Conservation (phyloP, 2,888 invertebrate genomes). For the Aelia acuminata region DNA sequence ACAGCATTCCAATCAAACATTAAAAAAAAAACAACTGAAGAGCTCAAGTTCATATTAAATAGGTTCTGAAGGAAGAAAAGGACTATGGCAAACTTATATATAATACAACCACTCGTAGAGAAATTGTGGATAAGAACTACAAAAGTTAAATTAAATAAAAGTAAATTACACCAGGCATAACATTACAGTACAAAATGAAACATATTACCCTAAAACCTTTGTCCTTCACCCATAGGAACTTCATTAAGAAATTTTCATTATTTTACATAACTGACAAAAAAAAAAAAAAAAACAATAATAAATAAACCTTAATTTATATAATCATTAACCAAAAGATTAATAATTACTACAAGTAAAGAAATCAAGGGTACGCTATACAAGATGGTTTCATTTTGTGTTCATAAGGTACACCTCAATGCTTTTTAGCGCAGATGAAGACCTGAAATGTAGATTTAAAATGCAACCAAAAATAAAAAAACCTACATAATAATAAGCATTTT, state of each 20-base stretch:
- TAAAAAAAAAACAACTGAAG: constrained; percentile 30
- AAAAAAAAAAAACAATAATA: constrained; percentile 52
- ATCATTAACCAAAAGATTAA: neutral
- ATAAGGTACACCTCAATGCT: neutral
- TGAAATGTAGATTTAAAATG: neutral
- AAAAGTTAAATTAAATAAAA: constrained; percentile 18
- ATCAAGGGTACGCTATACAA: neutral
- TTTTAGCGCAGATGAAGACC: neutral
- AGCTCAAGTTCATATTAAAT: constrained; percentile 22
- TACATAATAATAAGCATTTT: neutral
- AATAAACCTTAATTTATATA: neutral
- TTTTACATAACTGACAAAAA: neutral
- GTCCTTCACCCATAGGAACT: constrained; percentile 17
- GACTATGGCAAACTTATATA: constrained; percentile 26
- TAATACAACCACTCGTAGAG: constrained; percentile 3
- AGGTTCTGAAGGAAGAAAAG: constrained; percentile 50
- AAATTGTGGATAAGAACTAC: constrained; percentile 2
- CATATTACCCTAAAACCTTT: constrained; percentile 2
- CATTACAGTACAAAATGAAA: constrained; percentile 24
- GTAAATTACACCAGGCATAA: constrained; percentile 50
- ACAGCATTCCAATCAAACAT: constrained; percentile 43
- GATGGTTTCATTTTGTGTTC: neutral
- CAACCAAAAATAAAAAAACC: neutral
- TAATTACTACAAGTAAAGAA: neutral
- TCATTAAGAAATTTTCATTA: constrained; percentile 25